These are phyloP conservation scores for Ditula angustiorana DNA, from an alignment of 2,888 invertebrate species.

Conservation along the genomic window DNA sequence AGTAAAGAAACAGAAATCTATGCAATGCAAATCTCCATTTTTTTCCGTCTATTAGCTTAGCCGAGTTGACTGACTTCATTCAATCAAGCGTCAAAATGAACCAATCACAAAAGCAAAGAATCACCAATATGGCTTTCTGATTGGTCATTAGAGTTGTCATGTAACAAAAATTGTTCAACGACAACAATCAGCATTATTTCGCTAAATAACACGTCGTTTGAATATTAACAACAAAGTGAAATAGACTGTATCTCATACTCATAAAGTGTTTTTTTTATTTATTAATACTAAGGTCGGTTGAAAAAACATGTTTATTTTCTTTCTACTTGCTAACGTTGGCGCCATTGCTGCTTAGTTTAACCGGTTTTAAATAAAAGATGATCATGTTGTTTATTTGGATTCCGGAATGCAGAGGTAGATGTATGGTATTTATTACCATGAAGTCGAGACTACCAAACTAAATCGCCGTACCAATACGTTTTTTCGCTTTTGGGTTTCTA, in stretches of 20 bases:
- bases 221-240: neutral
- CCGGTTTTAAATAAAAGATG: no score
- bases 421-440: no score
- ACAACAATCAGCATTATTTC: neutral
- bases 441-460: no score
- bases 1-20: neutral
- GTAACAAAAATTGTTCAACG: neutral
- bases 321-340: no score
- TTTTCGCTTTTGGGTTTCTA: no score
- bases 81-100: neutral
- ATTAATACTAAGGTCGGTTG: no score
- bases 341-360: no score
- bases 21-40: conserved; percentile 16
- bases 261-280: no score
- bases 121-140: neutral
- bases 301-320: no score
- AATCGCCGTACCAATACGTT: no score
- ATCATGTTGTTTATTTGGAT: no score
- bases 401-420: no score
- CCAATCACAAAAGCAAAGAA: conserved; percentile 1
- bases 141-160: conserved; percentile 1
- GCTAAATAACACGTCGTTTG: neutral
- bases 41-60: neutral
- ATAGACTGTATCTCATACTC: neutral
- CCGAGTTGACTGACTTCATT: neutral